Base-by-base conservation (phyloP, 2,888 invertebrate species). In the Drosophila paranaensis region DNA sequence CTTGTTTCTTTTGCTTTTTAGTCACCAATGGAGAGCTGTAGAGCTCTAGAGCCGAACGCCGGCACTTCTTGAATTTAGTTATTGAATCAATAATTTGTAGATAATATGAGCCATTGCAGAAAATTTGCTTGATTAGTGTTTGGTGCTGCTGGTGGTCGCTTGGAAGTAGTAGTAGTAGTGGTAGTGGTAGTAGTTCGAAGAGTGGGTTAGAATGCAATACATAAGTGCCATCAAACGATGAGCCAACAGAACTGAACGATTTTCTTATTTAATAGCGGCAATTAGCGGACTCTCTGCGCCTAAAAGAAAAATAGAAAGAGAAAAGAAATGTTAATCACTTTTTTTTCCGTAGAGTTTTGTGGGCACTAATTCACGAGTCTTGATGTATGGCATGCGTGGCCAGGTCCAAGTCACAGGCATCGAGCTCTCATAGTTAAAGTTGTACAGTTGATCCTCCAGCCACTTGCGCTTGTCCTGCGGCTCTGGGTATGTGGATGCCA, bases 401-500 rank as follows among this genome's bases (percentile, higher is more conserved):
- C 96, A 96, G 11, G 92, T 91, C 95, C 95, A 96, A 8, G 94
- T 94, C 8, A 94, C 93, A 0, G 97, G 97, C 94, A 97, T 94
- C 60, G 97, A 95, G 77, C 95, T 94, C 91, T 96, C 96, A 91
- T 97, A 98, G 90, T 96, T 94, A 88, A 94, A 95, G 91, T 95
- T 95, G 93, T 97, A 97, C 93, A 96, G 94, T 91, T 96, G 96
- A 63, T 95, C 94, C 84, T 95, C 93, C 40, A 97, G 94, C 92
- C 96, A 96, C 75, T 94, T 93, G 61, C 94, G 93, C 89, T 97
- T 95, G 89, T 97, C 95, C 80, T 95, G 95, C 45, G 97, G 97
- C 92, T 97, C 96, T 0, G 97, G 97, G 92, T 97, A 97, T 5
- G 96, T 95, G 4, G 97, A 97, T 4, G 97, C 97, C 78, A 96